These are phyloP conservation scores for Candoia aspera DNA, from an alignment of 2,113 vertebrate species.

Conservation along the genomic window DNA sequence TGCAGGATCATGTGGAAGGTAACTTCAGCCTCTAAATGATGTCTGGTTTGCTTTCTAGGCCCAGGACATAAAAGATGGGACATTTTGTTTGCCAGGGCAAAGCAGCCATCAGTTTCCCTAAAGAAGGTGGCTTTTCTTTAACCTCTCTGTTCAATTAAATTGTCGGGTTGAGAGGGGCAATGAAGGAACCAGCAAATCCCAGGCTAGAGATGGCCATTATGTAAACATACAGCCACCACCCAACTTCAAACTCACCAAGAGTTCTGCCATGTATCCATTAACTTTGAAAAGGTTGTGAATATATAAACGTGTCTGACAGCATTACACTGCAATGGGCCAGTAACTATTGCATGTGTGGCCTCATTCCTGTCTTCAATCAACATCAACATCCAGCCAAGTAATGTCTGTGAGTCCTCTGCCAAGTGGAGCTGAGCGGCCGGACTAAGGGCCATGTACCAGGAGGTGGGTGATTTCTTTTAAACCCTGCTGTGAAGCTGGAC, in stretches of 20 bases:
- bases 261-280: background rate
- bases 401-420: background rate
- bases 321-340: background rate
- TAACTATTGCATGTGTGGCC: background rate
- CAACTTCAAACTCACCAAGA: background rate
- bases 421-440: background rate
- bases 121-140: background rate
- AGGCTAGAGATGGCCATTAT: background rate
- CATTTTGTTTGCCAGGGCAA: background rate
- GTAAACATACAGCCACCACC: background rate
- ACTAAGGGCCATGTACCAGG: background rate
- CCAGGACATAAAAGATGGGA: background rate
- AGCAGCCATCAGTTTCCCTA: background rate
- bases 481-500: background rate
- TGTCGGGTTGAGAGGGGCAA: background rate
- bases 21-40: background rate
- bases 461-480: background rate
- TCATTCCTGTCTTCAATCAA: background rate
- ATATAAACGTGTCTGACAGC: background rate
- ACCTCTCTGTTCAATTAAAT: background rate
- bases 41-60: background rate
- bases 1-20: background rate
- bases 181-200: background rate
- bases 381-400: background rate
- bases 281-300: background rate